These are phyloP conservation scores for Eremophila alpestris DNA, from an alignment of 2,797 vertebrate genomes.

Conservation along the genomic window DNA sequence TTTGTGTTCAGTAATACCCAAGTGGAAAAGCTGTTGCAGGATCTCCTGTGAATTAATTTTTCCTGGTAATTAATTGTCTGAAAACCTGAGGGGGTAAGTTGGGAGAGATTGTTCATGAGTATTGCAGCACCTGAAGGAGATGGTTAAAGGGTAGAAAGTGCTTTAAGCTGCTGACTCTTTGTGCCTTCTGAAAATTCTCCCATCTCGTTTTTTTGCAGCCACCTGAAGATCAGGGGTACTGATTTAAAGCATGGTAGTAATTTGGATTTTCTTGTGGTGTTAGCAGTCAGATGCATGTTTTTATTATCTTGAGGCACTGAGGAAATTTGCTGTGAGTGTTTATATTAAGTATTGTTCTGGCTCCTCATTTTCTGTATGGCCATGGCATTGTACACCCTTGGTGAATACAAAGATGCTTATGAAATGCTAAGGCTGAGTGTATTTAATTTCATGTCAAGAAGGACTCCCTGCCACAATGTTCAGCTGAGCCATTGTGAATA, in stretches of 20 bases:
- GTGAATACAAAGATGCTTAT: neutral
- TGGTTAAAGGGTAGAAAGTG: neutral
- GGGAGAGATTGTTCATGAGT: neutral
- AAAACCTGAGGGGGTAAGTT: neutral
- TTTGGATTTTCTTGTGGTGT: neutral
- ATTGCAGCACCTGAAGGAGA: neutral
- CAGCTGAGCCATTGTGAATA: neutral
- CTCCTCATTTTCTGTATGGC: neutral
- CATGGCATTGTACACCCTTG: neutral
- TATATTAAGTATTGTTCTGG: neutral
- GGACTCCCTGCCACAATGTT: neutral
- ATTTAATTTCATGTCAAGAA: neutral
- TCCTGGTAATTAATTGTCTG: neutral
- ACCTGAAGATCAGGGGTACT: fast-evolving
- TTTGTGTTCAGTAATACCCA: neutral
- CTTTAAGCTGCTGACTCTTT: neutral
- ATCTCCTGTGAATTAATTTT: neutral
- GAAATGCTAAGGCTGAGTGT: neutral
- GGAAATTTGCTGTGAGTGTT: neutral
- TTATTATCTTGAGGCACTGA: neutral
- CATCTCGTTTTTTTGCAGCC: neutral
- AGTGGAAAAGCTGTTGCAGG: neutral
- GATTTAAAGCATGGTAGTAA: neutral
- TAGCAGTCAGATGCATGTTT: neutral
- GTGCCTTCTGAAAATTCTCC: neutral